Base-by-base conservation (phyloP, 2,797 vertebrate genomes). In the Potorous gilbertii region DNA sequence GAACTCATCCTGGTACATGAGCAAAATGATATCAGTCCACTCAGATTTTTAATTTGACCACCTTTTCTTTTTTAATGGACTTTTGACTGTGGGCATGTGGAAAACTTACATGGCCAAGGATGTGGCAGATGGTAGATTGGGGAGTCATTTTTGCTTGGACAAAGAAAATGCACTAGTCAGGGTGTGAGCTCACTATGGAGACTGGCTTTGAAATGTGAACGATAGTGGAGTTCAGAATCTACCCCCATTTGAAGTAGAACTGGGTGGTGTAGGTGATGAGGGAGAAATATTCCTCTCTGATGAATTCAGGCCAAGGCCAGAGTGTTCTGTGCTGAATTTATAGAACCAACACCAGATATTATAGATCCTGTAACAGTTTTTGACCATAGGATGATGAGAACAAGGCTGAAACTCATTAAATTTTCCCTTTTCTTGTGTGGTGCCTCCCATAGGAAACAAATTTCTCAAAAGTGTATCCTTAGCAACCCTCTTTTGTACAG, bases 361-460 rank as follows among this genome's bases (percentile, higher is more conserved):
- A 91, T 96, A 87, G 74, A 87, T 4, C 74, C 74, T 12, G 74
- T 87, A 87, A 50, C 40, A 50, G 40, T 59, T 55, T 56, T 90
- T 96, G 56, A 40, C 62, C 27, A 90, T 93, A 94, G 59, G 92
- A 57, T 90, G 66, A 28, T 55, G 1, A 0, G 91, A 81, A 0
- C 40, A 21, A 57, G 56, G 0, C 0, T 62, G 40, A 46, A 96
- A 95, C 31, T 96, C 56, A 46, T 91, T 94, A 91, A 57, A 94
- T 74, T 54, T 40, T 96, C 97, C 54, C 93, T 96, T 96, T 95
- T 97, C 93, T 94, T 27, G 0, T 21, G 29, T 96, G 97, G 96
- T 98, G 98, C 97, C 96, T 98, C 97, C 96, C 97, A 94, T 94
- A 97, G 97, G 94, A 96, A 97, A 97, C 96, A 92, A 66, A 93